Conservation (phyloP, 2,888 invertebrate genomes). For the Hydrotaea diabolus region DNA sequence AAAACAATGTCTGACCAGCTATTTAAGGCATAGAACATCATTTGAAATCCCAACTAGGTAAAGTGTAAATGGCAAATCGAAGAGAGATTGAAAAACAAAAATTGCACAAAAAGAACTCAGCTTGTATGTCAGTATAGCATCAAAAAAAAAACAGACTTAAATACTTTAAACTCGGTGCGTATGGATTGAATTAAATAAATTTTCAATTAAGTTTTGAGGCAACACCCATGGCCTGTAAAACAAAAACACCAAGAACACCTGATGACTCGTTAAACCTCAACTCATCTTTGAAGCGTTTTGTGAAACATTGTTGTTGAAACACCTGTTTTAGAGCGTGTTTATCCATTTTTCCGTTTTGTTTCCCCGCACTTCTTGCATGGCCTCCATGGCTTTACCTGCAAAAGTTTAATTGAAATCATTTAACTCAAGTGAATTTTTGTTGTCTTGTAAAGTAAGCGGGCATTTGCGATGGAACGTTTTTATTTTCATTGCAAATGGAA, state of each 20-base stretch:
- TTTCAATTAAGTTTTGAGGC: conserved; percentile 2
- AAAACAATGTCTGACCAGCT: conserved; percentile 33
- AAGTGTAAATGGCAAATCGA: conserved; percentile 45
- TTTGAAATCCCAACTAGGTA: conserved; percentile 31
- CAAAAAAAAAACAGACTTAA: conserved; percentile 4
- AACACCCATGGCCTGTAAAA: neutral
- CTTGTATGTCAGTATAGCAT: neutral
- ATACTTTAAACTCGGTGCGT: neutral
- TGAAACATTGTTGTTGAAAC: conserved; percentile 52
- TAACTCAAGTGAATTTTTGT: conserved; percentile 44
- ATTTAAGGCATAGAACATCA: conserved; percentile 61
- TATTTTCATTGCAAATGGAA: conserved; percentile 45
- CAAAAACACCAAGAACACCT: neutral
- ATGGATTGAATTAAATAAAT: conserved; percentile 1
- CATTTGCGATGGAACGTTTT: conserved; percentile 20
- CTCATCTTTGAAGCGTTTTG: conserved; percentile 4
- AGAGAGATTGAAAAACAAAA: too few species aligned
- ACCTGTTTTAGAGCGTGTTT: conserved; percentile 55
- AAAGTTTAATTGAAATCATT: conserved; percentile 66
- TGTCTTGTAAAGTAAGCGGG: conserved; percentile 20
- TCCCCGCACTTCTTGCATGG: neutral
- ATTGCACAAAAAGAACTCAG: conserved; percentile 34
- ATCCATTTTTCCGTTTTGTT: neutral
- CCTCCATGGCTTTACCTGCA: conserved; percentile 17
- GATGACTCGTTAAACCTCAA: neutral